These are phyloP conservation scores for Falco cherrug DNA, from an alignment of 2,797 vertebrate species.

Conservation along the genomic window DNA sequence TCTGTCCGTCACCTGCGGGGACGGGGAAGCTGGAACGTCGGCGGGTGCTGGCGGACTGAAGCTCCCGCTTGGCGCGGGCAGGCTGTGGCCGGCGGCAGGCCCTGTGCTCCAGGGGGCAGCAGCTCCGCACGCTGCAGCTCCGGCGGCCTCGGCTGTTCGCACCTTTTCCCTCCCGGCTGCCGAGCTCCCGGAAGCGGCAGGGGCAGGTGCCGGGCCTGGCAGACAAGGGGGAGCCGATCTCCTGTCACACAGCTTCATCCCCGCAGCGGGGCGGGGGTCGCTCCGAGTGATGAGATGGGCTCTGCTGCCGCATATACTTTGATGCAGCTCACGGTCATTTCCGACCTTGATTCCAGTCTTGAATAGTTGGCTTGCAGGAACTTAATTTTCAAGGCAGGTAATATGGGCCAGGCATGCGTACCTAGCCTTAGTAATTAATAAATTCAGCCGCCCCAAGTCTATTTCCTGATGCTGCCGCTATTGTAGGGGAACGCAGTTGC, in stretches of 20 bases:
- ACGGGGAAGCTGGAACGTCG: rapidly evolving
- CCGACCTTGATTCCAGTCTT: not conserved
- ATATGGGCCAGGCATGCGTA: not conserved
- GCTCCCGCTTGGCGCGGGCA: not conserved
- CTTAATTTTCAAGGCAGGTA: not conserved
- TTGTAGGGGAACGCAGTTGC: not conserved
- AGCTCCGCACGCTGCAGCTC: not conserved
- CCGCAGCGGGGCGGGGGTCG: rapidly evolving
- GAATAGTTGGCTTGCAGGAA: not conserved
- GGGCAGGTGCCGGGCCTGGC: rapidly evolving
- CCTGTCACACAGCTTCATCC: not conserved
- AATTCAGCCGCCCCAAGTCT: not conserved
- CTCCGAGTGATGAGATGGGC: too few species aligned
- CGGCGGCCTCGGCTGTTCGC: not conserved
- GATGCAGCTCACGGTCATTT: not conserved
- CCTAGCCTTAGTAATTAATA: not conserved
- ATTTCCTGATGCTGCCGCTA: not conserved
- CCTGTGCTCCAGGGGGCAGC: constrained; percentile 63
- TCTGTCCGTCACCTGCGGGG: not conserved
- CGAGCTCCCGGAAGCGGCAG: not conserved
- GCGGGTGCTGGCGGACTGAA: rapidly evolving
- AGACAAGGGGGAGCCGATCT: rapidly evolving
- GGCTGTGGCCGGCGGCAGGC: not conserved
- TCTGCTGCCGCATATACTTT: not conserved
- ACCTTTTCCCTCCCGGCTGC: not conserved